Conservation (phyloP, 2,888 invertebrate genomes). For the Acanthacorydalis orientalis region DNA sequence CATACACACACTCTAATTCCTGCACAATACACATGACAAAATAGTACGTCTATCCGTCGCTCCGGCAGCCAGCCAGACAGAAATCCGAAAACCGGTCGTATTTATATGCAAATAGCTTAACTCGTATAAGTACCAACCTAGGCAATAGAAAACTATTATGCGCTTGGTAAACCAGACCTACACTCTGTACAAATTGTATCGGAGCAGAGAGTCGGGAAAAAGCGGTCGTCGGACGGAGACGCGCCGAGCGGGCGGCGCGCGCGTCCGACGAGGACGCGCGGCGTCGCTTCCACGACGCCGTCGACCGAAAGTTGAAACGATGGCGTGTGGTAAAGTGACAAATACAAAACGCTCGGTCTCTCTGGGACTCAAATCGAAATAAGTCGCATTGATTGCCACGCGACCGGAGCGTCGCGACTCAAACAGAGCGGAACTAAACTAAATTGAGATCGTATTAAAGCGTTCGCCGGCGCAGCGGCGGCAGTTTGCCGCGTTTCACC, state of each 20-base stretch:
- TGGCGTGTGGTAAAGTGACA: constrained; percentile 8
- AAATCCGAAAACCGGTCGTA: constrained; percentile 8
- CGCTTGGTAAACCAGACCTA: constrained; percentile 10
- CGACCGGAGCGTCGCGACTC: constrained; percentile 21
- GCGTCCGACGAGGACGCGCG: neutral
- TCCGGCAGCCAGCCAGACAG: neutral
- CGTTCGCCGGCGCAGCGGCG: constrained; percentile 4
- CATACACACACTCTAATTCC: too few relatives aligned
- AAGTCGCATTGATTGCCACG: constrained; percentile 24
- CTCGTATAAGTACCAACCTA: constrained; percentile 11
- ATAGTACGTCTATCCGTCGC: too few relatives aligned
- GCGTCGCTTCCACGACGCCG: neutral
- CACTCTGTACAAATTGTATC: neutral
- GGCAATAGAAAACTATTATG: constrained; percentile 12
- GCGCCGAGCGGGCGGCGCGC: neutral
- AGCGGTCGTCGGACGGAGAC: neutral
- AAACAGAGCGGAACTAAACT: constrained; percentile 34
- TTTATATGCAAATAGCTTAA: constrained; percentile 12
- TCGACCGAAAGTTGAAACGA: neutral
- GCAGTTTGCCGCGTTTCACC: neutral
- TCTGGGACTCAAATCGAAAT: constrained; percentile 7
- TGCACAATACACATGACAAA: too few relatives aligned
- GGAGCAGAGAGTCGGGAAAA: neutral
- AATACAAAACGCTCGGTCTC: constrained; percentile 8
- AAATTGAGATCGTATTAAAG: constrained; percentile 34